Base-by-base conservation (phyloP, 1,140 invertebrate genomes). In the Lepidurus apus region DNA sequence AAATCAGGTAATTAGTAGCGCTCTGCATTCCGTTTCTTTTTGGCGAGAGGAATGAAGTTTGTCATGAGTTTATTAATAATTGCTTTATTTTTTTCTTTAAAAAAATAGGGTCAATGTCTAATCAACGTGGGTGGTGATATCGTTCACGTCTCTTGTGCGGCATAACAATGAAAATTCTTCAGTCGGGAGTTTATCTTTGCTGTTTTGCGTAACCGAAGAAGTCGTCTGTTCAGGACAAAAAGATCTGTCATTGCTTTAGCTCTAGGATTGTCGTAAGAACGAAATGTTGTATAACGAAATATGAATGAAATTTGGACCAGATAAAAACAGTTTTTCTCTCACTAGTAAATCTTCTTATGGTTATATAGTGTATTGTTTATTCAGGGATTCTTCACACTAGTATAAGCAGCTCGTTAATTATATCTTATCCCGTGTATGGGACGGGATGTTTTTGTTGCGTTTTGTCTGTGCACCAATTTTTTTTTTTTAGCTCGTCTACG, bases 41-140 rank as follows among this genome's bases (percentile, higher is more conserved):
- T 6, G n/a, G 6, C 11, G 74, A n/a, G 42, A 73, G 65, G 24
- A 42, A 17, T 75, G 42, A 75, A 75, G n/a, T 75, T 24, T 65
- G 7, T n/a, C 10, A 53, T 13, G 74, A 77, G 43, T 44, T 21
- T 7, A 24, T n/a, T 44, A 43, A 13, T n/a, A 78, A 73, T 73
- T 1, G 65, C 45, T 34, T n/a, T 78, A 21, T 44, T 73, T 74
- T 6, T 43, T 11, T 74, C 21, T 78, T 10, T 13, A 74, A 9
- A 24, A 73, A 88, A 88, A 75, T 87, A 94, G 93, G 93, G 92
- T 77, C 95, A 97, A 85, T 98, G 95, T 87, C 87, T 98, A 80
- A 92, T 98, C 80, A 97, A 96, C 81, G 93, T 98, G 8, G 95
- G 95, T 65, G 96, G 96, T 24, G 96, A 98, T 86, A 95, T 94